phyloP scores from a whole-genome alignment of 2,113 vertebrate genomes.

The Condylura cristata region DNA sequence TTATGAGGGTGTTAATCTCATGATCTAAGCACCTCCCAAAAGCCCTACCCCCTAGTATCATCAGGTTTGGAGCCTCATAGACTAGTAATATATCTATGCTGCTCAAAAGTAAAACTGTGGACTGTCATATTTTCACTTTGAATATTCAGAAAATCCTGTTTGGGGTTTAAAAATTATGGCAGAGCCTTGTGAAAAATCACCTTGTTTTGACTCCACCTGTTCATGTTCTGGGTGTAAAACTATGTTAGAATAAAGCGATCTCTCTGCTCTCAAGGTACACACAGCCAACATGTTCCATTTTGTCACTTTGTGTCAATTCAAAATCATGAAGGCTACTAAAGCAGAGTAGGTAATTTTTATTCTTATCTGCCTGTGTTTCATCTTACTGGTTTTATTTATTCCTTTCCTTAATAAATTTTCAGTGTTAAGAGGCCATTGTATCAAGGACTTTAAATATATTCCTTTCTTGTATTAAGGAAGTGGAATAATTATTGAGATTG shows the following conservation, averaged over 20 bases:
- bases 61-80: background rate
- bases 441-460: conserved; percentile 12
- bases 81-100: background rate
- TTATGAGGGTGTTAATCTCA: no score
- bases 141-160: background rate
- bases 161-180: background rate
- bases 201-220: background rate
- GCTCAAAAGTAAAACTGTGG: background rate
- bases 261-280: background rate
- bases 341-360: background rate
- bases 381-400: background rate
- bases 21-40: no score
- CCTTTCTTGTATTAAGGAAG: background rate
- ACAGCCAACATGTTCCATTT: background rate
- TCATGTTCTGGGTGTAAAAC: background rate
- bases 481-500: background rate
- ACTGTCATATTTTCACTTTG: background rate
- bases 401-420: background rate
- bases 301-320: background rate
- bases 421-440: background rate
- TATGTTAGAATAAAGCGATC: conserved; percentile 1
- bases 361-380: background rate
- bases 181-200: background rate
- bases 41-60: no score
- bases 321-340: background rate